Percentiles rank a stretch among this genome's conserved stretches.
Evolutionary conservation across 2,797 vertebrate species (phyloP).

Genomic region (Atherinosoma microstoma): DNA sequence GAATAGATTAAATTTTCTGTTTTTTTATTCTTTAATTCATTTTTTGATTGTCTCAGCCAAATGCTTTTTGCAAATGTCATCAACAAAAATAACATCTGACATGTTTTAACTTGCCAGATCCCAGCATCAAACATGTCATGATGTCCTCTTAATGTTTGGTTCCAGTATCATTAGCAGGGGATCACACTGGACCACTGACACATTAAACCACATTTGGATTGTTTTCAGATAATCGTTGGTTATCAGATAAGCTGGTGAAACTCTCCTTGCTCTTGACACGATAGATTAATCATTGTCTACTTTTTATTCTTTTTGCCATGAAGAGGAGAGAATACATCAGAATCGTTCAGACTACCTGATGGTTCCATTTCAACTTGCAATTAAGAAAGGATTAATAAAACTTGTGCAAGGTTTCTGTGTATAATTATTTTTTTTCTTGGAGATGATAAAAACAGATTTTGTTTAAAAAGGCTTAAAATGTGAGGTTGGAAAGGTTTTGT

Average conservation of each 20-base stretch:
- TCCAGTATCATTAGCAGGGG: neutral
- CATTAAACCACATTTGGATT: neutral
- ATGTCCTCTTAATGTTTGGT: neutral
- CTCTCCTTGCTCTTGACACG: neutral
- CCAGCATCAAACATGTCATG: neutral
- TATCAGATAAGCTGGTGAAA: neutral
- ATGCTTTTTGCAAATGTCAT: neutral
- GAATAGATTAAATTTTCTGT: neutral
- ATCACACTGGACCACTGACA: neutral
- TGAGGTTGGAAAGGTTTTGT: neutral
- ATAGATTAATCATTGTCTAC: neutral
- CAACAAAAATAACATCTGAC: neutral
- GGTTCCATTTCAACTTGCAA: neutral
- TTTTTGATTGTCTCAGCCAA: neutral
- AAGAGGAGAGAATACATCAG: neutral
- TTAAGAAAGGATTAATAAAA: neutral
- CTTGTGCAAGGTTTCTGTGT: neutral
- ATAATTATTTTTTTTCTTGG: neutral
- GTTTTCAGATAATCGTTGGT: no score
- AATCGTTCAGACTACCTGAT: neutral
- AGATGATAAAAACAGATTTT: no score
- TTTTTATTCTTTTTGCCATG: neutral
- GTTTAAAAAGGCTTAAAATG: no score
- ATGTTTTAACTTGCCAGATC: neutral
- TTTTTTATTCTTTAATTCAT: neutral